Conservation (phyloP, 1,140 invertebrate species). For the Cotesia typhae region DNA sequence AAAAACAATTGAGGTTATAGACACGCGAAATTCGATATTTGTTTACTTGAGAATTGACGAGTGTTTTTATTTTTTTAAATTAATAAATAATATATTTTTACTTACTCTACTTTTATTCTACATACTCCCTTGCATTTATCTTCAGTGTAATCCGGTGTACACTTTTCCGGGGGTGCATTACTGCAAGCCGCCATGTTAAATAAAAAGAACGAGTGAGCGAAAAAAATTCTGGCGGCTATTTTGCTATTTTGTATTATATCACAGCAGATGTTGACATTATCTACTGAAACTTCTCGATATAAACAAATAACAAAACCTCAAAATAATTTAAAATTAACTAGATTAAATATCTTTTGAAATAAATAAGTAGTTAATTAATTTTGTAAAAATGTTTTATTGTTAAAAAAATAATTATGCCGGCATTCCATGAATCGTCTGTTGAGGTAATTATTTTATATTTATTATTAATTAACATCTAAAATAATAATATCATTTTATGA, state of each 20-base stretch:
- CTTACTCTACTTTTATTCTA: conserved; percentile 68
- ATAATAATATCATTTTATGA: conserved; percentile 13
- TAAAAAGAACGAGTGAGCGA: too few relatives aligned
- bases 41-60: conserved; percentile 1
- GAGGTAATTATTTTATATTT: conserved; percentile 48
- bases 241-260: too few relatives aligned
- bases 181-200: conserved; percentile 30
- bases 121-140: conserved; percentile 64
- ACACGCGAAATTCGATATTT: not conserved
- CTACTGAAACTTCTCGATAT: too few relatives aligned
- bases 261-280: too few relatives aligned
- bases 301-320: too few relatives aligned
- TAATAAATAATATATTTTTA: conserved; percentile 29
- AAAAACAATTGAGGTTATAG: not conserved
- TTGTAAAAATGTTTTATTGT: conserved; percentile 32
- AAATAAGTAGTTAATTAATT: too few relatives aligned
- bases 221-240: too few relatives aligned
- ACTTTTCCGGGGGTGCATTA: conserved; percentile 12
- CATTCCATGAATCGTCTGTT: conserved; percentile 60
- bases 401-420: conserved; percentile 51
- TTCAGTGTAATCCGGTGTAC: conserved; percentile 42
- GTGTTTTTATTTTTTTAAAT: not conserved
- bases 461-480: conserved; percentile 5
- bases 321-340: too few relatives aligned
- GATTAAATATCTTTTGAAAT: too few relatives aligned